These are phyloP conservation scores for Quadroppia sp. DNA, from an alignment of 2,888 invertebrate species.

Conservation along the genomic window DNA sequence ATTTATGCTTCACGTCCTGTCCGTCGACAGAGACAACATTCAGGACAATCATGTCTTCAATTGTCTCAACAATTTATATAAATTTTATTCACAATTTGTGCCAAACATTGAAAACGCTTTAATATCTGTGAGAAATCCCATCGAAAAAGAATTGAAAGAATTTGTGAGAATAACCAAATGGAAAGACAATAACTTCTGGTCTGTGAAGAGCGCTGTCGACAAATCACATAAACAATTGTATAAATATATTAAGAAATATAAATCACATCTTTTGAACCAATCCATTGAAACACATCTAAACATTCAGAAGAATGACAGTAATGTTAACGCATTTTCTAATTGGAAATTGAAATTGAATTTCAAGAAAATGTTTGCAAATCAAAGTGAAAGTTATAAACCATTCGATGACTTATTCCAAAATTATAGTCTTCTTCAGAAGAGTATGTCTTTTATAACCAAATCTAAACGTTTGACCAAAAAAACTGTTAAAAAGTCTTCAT, in stretches of 20 bases:
- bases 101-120: conserved; percentile 63
- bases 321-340: neutral
- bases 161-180: conserved; percentile 92
- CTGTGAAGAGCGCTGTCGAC: conserved; percentile 79
- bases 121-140: conserved; percentile 67
- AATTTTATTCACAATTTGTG: conserved; percentile 77
- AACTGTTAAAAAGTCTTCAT: neutral
- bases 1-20: conserved; percentile 55
- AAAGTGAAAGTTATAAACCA: neutral
- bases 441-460: neutral
- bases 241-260: conserved; percentile 80
- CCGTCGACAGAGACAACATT: neutral
- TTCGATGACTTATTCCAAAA: neutral
- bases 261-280: conserved; percentile 52
- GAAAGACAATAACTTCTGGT: conserved; percentile 91
- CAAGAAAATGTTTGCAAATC: neutral
- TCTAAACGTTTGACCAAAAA: conserved; percentile 1
- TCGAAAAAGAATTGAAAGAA: conserved; percentile 86
- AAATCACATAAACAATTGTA: conserved; percentile 81
- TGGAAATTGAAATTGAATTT: conserved; percentile 32
- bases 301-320: conserved; percentile 26
- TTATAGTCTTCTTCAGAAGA: neutral
- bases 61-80: conserved; percentile 69
- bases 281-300: neutral
- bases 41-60: conserved; percentile 23